These are phyloP conservation scores for Clivina fossor DNA, from an alignment of 2,888 invertebrate genomes.

Conservation along the genomic window DNA sequence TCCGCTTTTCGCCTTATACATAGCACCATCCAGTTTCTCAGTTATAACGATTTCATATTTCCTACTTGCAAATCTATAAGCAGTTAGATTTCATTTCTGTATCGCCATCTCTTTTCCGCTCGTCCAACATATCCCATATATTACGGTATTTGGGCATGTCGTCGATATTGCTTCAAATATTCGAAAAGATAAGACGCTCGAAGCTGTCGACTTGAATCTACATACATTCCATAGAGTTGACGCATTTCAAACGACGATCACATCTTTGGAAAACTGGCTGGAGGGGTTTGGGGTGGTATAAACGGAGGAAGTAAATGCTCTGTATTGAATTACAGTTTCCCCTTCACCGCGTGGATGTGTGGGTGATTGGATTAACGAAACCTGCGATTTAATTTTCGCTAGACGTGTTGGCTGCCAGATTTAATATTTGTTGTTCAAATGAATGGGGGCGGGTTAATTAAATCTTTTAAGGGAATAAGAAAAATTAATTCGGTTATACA, in stretches of 20 bases:
- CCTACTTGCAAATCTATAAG: slow-evolving; percentile 23
- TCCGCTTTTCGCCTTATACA: too few species aligned
- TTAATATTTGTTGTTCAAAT: too few species aligned
- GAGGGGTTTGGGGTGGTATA: not conserved
- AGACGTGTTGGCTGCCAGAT: too few species aligned
- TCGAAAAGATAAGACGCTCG: not conserved
- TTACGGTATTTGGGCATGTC: slow-evolving; percentile 9
- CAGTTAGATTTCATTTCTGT: slow-evolving; percentile 29
- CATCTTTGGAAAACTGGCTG: too few species aligned
- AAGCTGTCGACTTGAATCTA: slow-evolving; percentile 11
- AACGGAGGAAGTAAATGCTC: not conserved
- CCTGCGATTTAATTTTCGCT: slow-evolving; percentile 1
- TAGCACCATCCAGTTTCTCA: slow-evolving; percentile 12
- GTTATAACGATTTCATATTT: slow-evolving; percentile 22
- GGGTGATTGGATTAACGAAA: slow-evolving; percentile 18
- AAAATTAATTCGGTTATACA: too few species aligned
- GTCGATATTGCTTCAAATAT: slow-evolving; percentile 12
- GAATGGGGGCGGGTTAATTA: too few species aligned
- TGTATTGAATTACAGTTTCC: slow-evolving; percentile 13
- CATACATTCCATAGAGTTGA: not conserved
- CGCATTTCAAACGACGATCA: too few species aligned
- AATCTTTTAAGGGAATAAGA: too few species aligned
- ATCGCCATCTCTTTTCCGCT: too few species aligned
- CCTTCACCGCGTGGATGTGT: too few species aligned
- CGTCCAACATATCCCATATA: too few species aligned